Percentiles rank a stretch among this genome's conserved stretches.
Evolutionary conservation across 35 echinoderm and acorn worm species (phyloP).

Genomic region (Nesometra sesokonis): DNA sequence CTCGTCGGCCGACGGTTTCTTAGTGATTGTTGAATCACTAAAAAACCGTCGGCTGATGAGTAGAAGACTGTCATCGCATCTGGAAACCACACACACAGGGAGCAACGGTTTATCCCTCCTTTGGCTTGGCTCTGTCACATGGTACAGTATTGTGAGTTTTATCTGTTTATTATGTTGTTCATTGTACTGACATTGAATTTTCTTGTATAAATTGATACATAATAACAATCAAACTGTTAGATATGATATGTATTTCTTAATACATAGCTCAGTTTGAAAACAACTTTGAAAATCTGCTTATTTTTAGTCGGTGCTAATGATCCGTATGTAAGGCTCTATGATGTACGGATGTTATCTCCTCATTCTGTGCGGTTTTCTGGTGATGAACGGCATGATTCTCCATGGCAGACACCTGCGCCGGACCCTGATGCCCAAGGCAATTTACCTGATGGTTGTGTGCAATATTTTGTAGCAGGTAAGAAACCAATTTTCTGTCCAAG

Average conservation of each 20-base stretch:
- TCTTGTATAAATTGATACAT: background rate
- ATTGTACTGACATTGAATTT: background rate
- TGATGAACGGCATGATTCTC: conserved; percentile 60
- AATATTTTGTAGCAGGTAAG: conserved; percentile 96
- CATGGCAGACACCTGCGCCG: conserved; percentile 69
- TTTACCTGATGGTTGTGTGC: conserved; percentile 87
- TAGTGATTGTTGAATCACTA: too few species aligned
- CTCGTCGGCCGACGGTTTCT: too few species aligned
- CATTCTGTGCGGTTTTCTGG: conserved; percentile 83
- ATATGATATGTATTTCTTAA: background rate
- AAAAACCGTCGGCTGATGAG: too few species aligned
- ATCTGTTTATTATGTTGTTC: too few species aligned
- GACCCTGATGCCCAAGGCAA: conserved; percentile 67
- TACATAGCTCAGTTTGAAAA: background rate
- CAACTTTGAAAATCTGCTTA: background rate
- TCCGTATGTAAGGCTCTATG: conserved; percentile 82
- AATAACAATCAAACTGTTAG: background rate
- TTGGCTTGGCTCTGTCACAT: too few species aligned
- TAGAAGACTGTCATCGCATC: too few species aligned
- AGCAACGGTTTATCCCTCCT: too few species aligned
- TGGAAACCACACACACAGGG: too few species aligned
- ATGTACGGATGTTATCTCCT: conserved; percentile 74
- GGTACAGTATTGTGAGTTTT: too few species aligned
- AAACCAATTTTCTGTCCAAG: too few species aligned
- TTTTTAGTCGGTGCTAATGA: conserved; percentile 88